phyloP scores from a whole-genome alignment of 37 sponge, comb jelly and placozoan species.

The Hexactinellida sp. region DNA sequence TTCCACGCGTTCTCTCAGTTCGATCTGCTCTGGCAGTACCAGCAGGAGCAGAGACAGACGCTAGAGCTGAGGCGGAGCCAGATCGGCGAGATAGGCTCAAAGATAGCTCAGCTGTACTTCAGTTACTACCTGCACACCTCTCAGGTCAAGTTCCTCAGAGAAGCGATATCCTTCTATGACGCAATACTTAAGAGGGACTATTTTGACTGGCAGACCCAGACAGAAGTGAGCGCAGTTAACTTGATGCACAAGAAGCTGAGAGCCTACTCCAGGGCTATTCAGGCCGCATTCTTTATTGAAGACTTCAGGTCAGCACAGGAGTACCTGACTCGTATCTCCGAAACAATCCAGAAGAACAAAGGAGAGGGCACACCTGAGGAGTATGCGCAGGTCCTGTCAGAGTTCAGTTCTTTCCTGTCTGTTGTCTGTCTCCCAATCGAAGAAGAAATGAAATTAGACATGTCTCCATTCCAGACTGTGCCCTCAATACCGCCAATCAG shows the following conservation, averaged over 20 bases:
- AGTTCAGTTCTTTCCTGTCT: background rate
- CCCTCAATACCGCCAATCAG: background rate
- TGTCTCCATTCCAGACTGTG: background rate
- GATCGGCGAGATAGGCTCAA: background rate
- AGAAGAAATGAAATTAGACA: background rate
- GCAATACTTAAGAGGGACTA: background rate
- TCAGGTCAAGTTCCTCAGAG: background rate
- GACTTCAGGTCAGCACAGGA: background rate
- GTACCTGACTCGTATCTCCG: background rate
- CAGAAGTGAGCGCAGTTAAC: background rate
- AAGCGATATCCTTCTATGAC: background rate
- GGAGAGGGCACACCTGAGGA: background rate
- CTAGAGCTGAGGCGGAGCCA: background rate
- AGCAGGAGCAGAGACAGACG: background rate
- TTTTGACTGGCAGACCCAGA: background rate
- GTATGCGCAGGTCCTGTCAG: background rate
- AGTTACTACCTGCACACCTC: background rate
- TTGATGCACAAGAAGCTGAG: background rate
- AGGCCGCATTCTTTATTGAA: background rate
- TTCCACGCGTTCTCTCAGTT: background rate
- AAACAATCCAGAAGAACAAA: background rate
- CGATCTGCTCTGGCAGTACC: conserved; percentile 2
- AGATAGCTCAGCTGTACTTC: background rate
- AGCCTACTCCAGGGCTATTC: background rate
- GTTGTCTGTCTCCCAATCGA: background rate